phyloP scores from a whole-genome alignment of 2,888 invertebrate species.

The Hydrotaea diabolus region DNA sequence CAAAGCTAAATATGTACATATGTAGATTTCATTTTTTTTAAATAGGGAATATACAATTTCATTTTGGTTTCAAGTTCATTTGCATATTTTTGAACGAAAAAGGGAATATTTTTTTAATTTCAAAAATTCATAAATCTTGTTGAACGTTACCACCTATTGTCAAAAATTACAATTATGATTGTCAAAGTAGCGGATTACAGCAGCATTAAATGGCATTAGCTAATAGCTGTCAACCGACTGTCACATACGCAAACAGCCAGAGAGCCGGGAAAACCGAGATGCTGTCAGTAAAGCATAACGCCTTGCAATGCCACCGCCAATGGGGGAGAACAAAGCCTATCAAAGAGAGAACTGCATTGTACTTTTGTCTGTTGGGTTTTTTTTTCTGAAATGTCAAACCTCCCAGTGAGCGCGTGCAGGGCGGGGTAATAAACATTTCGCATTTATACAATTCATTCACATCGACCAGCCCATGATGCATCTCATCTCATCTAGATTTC shows the following conservation, averaged over 20 bases:
- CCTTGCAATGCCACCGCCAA: constrained; percentile 16
- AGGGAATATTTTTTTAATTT: constrained; percentile 31
- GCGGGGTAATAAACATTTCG: too few relatives aligned
- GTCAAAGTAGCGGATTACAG: constrained; percentile 66
- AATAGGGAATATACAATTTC: too few relatives aligned
- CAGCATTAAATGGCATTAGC: constrained; percentile 56
- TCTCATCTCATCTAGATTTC: background rate
- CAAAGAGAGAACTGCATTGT: background rate
- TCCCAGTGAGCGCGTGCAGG: constrained; percentile 46
- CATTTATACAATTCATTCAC: constrained; percentile 32
- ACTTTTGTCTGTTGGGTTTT: too few relatives aligned
- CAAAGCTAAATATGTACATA: too few relatives aligned
- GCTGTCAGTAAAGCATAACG: constrained; percentile 37
- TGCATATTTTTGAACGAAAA: background rate
- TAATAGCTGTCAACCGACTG: constrained; percentile 44
- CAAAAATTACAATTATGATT: constrained; percentile 61
- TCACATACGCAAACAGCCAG: constrained; percentile 14
- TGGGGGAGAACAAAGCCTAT: too few relatives aligned
- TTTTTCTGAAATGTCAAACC: constrained; percentile 50
- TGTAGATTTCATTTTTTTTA: too few relatives aligned
- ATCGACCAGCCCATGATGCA: background rate
- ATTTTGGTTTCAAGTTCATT: background rate
- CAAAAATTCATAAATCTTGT: constrained; percentile 40
- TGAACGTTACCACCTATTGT: constrained; percentile 46
- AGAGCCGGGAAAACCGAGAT: constrained; percentile 15